These are phyloP conservation scores for Dichetophora obliterata DNA, from an alignment of 2,888 invertebrate genomes.

Conservation along the genomic window DNA sequence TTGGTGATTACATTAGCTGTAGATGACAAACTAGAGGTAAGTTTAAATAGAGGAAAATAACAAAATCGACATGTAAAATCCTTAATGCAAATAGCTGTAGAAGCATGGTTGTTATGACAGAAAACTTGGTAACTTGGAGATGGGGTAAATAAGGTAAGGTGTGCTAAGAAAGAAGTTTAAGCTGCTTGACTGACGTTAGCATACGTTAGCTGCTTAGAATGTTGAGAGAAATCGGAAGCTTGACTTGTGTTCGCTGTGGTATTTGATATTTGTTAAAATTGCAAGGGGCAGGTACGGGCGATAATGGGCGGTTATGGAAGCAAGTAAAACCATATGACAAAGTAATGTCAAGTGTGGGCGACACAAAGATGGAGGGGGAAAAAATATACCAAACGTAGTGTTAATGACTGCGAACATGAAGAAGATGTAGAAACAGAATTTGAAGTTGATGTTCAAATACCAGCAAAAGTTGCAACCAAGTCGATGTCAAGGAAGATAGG, in stretches of 20 bases:
- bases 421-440: not conserved
- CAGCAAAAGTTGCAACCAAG: not conserved
- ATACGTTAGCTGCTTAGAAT: too few relatives aligned
- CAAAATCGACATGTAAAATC: slow-evolving; percentile 45
- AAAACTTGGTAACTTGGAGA: too few relatives aligned
- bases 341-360: too few relatives aligned
- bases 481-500: slow-evolving; percentile 9
- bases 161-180: too few relatives aligned
- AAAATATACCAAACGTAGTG: not conserved
- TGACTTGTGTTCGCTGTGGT: slow-evolving; percentile 24
- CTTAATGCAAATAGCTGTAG: slow-evolving; percentile 43
- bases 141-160: too few relatives aligned
- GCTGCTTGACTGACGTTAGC: too few relatives aligned
- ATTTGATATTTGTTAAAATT: slow-evolving; percentile 30
- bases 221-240: not conserved
- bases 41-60: not conserved
- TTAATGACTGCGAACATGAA: not conserved
- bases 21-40: not conserved
- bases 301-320: too few relatives aligned
- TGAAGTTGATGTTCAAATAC: not conserved
- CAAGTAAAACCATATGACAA: too few relatives aligned
- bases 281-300: not conserved
- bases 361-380: not conserved
- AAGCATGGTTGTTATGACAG: not conserved
- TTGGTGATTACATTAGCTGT: not conserved